Evolutionary conservation across 2,113 vertebrate genomes (phyloP), one percentile per base, ranked within the genome.

Genomic region (Corvus cornix): DNA sequence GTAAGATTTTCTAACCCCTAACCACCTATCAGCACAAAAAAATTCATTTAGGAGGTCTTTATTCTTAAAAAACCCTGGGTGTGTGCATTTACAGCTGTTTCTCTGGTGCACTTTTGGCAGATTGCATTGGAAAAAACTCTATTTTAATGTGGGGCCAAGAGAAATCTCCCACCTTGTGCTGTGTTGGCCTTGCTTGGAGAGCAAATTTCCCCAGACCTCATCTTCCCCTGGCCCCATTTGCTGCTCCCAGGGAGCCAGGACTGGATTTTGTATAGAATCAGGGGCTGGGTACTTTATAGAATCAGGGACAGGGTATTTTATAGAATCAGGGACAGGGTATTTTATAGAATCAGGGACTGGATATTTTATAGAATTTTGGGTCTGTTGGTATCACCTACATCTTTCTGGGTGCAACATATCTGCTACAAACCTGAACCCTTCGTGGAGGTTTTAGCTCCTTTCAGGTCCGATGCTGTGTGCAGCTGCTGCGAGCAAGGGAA

Each of bases 271-370:
- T 37, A 27, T 33, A 23, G 35, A 49, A 53, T 55, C 8, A 17
- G 30, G 39, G 14, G 3, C 17, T 52, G 62, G 5, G 1, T 39
- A 7, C 51, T 55, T 0, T 10, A 5, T 2, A 7, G 48, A 52
- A 35, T 26, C 15, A 37, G 6, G 19, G 3, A 0, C 26, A 30
- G 51, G 3, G 0, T 33, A 9, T 48, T n/a, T n/a, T n/a, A n/a
- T n/a, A n/a, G n/a, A n/a, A 35, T 35, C 35, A 35, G 35, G 35
- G 35, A 35, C 35, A 35, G 35, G 35, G 35, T 35, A 35, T 35
- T 48, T 0, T 28, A 13, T 6, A 3, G 46, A 52, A 78, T 33
- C 28, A 41, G 16, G 13, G 0, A 0, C 6, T 37, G n/a, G 3
- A 0, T 23, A 23, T 23, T n/a, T 9, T 58, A 23, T 23, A 22